Conservation (phyloP, 2,113 vertebrate species). For the Lathamus discolor region DNA sequence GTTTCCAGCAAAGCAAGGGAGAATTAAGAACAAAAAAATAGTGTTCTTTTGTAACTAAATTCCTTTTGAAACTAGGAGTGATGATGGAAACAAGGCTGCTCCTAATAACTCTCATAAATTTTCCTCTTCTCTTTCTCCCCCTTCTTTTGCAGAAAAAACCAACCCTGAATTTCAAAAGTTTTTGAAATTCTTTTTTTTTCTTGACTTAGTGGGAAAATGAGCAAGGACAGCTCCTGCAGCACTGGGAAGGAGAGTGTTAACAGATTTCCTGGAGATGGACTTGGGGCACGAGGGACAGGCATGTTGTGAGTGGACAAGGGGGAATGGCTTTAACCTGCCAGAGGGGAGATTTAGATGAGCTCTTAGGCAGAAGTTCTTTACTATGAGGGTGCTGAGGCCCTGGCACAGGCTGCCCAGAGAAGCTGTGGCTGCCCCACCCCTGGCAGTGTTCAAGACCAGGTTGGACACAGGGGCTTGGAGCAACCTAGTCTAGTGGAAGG, state of each 20-base stretch:
- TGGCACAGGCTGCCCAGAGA: neutral
- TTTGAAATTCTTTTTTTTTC: neutral
- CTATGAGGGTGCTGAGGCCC: neutral
- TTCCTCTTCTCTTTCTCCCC: neutral
- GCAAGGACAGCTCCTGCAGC: neutral
- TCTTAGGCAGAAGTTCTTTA: neutral
- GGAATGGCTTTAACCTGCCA: neutral
- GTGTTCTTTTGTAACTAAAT: neutral
- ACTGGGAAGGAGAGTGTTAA: neutral
- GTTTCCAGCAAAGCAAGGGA: neutral
- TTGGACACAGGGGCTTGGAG: neutral
- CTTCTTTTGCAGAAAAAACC: neutral
- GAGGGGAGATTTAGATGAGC: neutral
- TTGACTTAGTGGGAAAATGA: neutral
- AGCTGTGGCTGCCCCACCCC: neutral
- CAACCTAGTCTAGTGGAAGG: neutral
- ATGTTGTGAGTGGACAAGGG: neutral
- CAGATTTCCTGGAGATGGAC: neutral
- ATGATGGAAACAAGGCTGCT: neutral
- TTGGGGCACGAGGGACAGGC: neutral
- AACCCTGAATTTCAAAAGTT: neutral
- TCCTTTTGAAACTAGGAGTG: neutral
- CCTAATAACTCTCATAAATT: neutral
- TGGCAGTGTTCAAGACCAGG: neutral
- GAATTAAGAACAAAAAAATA: neutral